phyloP scores from a whole-genome alignment of 2,797 vertebrate species.

The Sebastes diaconus region DNA sequence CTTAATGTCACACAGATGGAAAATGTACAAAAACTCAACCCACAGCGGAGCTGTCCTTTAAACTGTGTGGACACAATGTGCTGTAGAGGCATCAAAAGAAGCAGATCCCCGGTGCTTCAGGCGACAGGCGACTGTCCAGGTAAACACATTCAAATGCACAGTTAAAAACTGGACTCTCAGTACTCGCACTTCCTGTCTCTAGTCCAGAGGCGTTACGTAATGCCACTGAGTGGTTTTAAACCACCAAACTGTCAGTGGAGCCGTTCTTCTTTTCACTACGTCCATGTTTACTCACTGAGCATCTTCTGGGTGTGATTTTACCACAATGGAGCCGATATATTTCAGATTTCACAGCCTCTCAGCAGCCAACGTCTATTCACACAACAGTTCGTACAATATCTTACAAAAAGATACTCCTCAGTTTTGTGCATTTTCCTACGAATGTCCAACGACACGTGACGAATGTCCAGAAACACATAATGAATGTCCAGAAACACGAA shows the following conservation, averaged over 20 bases:
- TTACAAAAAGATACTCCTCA: too few relatives aligned
- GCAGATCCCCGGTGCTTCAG: slow-evolving; percentile 22
- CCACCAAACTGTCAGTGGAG: neutral
- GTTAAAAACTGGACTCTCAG: slow-evolving; percentile 17
- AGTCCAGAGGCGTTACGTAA: neutral
- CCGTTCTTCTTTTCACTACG: neutral
- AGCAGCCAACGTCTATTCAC: too few relatives aligned
- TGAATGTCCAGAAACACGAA: too few relatives aligned
- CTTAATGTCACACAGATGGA: slow-evolving; percentile 34
- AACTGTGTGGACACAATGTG: slow-evolving; percentile 40
- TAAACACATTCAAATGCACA: slow-evolving; percentile 31
- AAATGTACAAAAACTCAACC: slow-evolving; percentile 16
- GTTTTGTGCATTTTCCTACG: too few relatives aligned
- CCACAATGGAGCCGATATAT: neutral
- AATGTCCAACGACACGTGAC: too few relatives aligned
- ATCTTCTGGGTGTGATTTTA: neutral
- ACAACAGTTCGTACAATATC: too few relatives aligned
- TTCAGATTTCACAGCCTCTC: neutral
- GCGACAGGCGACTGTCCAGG: slow-evolving; percentile 46
- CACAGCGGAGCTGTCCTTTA: slow-evolving; percentile 48
- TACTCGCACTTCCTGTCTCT: slow-evolving; percentile 12
- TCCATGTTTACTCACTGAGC: neutral
- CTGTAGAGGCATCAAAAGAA: slow-evolving; percentile 39
- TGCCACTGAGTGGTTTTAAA: too few relatives aligned
- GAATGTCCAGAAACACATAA: too few relatives aligned